Evolutionary conservation across 2,888 invertebrate genomes (phyloP).

Genomic region (Pollenia griseotomentosa): DNA sequence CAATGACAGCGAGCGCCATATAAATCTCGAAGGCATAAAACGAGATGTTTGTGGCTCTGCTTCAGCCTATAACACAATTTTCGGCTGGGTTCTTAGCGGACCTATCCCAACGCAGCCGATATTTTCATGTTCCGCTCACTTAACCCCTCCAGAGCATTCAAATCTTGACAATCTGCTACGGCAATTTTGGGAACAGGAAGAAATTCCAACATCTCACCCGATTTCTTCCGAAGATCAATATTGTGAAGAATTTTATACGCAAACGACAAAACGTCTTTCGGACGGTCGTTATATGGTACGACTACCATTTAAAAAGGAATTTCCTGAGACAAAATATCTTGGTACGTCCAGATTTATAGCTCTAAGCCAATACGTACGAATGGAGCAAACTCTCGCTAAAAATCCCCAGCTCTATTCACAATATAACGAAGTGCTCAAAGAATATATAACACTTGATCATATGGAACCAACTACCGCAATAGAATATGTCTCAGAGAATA

Average conservation of each 20-base stretch:
- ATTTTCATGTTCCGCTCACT: neutral
- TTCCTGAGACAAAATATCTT: too few species aligned
- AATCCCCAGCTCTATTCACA: neutral
- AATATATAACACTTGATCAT: slow-evolving; percentile 2
- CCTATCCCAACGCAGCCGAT: neutral
- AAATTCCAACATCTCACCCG: neutral
- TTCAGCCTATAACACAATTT: neutral
- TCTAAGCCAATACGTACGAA: too few species aligned
- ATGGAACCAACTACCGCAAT: slow-evolving; percentile 1
- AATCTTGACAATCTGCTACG: too few species aligned
- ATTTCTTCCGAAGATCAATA: neutral
- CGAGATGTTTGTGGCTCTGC: neutral
- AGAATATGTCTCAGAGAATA: neutral
- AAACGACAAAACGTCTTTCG: too few species aligned
- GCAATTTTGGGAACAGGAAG: neutral
- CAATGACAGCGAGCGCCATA: neutral
- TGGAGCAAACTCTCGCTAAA: too few species aligned
- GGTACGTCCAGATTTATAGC: too few species aligned
- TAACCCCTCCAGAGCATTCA: too few species aligned
- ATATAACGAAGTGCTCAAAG: slow-evolving; percentile 27
- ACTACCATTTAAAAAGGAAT: too few species aligned
- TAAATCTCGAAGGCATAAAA: slow-evolving; percentile 37
- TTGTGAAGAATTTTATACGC: too few species aligned
- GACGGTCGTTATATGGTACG: too few species aligned
- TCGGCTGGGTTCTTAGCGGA: slow-evolving; percentile 19